A percentile compares a stretch with the other conserved stretches of the same genome.
These are phyloP conservation scores for Vulpes lagopus DNA, from an alignment of 2,113 vertebrate genomes.

Conservation along the genomic window DNA sequence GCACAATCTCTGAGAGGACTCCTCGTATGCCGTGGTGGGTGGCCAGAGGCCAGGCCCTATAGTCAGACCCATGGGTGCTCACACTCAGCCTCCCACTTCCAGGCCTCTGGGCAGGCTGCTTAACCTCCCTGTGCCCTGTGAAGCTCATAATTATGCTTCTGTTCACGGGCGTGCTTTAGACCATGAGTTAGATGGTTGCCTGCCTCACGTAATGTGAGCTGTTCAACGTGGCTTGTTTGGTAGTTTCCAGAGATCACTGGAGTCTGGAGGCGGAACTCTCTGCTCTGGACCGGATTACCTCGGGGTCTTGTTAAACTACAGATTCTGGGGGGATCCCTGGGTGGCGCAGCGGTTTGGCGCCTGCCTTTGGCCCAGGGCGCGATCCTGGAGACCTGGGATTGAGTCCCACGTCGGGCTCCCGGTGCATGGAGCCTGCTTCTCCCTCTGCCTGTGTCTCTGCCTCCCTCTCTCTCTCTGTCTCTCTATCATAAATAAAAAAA, in stretches of 20 bases:
- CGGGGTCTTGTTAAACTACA: neutral
- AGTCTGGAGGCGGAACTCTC: neutral
- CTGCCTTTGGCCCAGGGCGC: no score
- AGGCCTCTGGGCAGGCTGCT: neutral
- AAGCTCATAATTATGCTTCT: neutral
- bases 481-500: no score
- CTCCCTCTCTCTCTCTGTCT: no score
- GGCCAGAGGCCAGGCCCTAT: neutral
- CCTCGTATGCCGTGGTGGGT: accelerated
- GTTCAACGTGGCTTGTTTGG: neutral
- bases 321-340: neutral
- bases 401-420: no score
- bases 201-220: neutral
- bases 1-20: neutral
- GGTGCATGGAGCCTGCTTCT: no score
- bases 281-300: neutral
- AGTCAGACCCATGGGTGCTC: neutral
- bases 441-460: no score
- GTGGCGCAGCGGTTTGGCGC: no score
- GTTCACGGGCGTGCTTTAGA: neutral
- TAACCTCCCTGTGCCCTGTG: neutral
- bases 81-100: neutral
- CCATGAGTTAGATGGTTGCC: neutral
- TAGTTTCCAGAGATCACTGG: neutral
- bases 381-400: no score